These are phyloP conservation scores for Pandemis corylana DNA, from an alignment of 2,888 invertebrate species.

Conservation along the genomic window DNA sequence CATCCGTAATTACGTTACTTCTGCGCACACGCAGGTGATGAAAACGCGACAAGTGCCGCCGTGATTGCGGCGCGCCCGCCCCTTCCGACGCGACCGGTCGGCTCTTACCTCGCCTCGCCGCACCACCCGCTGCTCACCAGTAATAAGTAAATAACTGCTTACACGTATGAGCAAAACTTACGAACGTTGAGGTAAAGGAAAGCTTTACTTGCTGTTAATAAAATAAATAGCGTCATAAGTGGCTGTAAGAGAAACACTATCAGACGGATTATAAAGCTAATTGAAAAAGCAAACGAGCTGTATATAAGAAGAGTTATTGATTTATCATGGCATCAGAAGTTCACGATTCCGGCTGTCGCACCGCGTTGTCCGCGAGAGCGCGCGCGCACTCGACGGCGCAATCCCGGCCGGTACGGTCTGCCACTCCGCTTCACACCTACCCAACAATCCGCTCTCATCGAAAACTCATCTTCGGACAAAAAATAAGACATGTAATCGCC, in stretches of 20 bases:
- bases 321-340: slow-evolving; percentile 79
- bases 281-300: slow-evolving; percentile 46
- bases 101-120: slow-evolving; percentile 68
- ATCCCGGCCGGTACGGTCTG: slow-evolving; percentile 72
- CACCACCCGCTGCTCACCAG: slow-evolving; percentile 18
- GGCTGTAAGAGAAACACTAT: background rate
- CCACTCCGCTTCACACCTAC: slow-evolving; percentile 66
- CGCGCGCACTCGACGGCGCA: slow-evolving; percentile 64
- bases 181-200: background rate
- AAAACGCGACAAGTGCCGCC: slow-evolving; percentile 80
- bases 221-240: background rate
- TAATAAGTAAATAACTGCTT: background rate
- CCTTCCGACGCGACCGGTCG: slow-evolving; percentile 77
- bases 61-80: slow-evolving; percentile 76
- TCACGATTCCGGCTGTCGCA: slow-evolving; percentile 77
- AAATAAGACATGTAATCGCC: slow-evolving; percentile 83
- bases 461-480: slow-evolving; percentile 74
- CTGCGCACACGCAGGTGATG: slow-evolving; percentile 78
- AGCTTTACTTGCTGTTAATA: background rate
- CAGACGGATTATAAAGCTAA: background rate
- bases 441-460: slow-evolving; percentile 71
- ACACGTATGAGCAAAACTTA: background rate
- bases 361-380: slow-evolving; percentile 73
- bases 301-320: slow-evolving; percentile 71
- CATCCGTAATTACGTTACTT: slow-evolving; percentile 84